Evolutionary conservation across 1,140 invertebrate species (phyloP), one percentile per base, ranked within the genome.

Genomic region (Drosophila tsacasi): DNA sequence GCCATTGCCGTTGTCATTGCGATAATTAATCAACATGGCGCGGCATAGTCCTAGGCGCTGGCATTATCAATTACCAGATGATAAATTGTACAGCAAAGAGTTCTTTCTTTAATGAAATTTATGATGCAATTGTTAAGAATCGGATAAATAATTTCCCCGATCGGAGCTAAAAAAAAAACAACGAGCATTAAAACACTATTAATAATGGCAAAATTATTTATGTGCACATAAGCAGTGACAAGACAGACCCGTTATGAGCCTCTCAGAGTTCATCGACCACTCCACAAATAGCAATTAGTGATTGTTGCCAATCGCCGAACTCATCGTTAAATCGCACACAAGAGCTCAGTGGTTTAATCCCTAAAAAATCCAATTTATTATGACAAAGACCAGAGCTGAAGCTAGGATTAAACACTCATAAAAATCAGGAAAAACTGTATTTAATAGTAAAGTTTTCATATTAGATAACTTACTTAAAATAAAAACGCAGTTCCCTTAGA

Each of bases 31-130:
- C 84, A 87, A 87, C 64, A 78, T 81, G 73, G 76, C 83, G 79
- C 83, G 68, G 66, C 62, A 40, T 74, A 81, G 81, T 80, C 77
- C 84, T 84, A 89, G 81, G 68, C 85, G 63, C 68, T 83, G 81
- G 81, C 84, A 84, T 87, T 87, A 87, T 87, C 84, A 87, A 87
- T 87, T 89, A 89, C 81, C 69, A 81, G 79, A 84, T 87, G 84
- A 87, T 87, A 84, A 87, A 87, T 87, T 83, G 78, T 66, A 69
- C 66, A 19, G 65, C 67, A 81, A 74, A 76, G 82, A 78, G 74
- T 84, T 75, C 63, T 83, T 87, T 89, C 77, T 89, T 87, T 75
- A 74, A 83, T 89, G 57, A 74, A 81, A 87, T 87, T 89, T 89
- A 89, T 87, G 84, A 83, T 80, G 72, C 84, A 83, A 77, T 89